phyloP scores from a whole-genome alignment of 2,888 invertebrate species.

The Dicyrtomina minuta region DNA sequence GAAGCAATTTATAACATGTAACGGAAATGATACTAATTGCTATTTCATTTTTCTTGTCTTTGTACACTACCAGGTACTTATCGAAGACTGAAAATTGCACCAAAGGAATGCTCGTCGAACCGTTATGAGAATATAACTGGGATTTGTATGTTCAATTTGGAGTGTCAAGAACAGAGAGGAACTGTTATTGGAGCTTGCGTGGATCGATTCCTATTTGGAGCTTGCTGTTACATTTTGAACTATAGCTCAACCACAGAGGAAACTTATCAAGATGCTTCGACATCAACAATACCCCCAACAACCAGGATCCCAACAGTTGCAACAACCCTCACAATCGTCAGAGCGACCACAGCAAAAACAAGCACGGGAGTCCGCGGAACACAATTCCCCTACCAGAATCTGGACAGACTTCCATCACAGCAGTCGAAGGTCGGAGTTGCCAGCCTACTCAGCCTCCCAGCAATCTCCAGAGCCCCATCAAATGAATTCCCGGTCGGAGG shows the following conservation, averaged over 20 bases:
- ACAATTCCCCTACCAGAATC: not conserved
- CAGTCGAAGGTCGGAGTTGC: constrained; percentile 7
- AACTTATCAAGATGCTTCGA: constrained; percentile 6
- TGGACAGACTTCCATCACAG: not conserved
- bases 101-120: constrained; percentile 50
- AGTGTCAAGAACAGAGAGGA: constrained; percentile 76
- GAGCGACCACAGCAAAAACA: constrained; percentile 12
- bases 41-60: not conserved
- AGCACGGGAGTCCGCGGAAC: not conserved
- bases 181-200: constrained; percentile 86
- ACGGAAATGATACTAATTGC: too few species aligned
- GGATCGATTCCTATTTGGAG: constrained; percentile 89
- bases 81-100: constrained; percentile 50
- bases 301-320: constrained; percentile 17
- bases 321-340: constrained; percentile 4
- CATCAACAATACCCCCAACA: constrained; percentile 20
- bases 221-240: constrained; percentile 69
- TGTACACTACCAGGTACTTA: constrained; percentile 9
- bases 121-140: constrained; percentile 60
- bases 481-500: not conserved
- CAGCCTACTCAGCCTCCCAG: not conserved
- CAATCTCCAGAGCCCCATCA: not conserved
- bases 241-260: not conserved
- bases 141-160: constrained; percentile 92
- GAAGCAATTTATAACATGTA: not conserved